These are phyloP conservation scores for Trissolcus brochymenae DNA, from an alignment of 2,888 invertebrate genomes.

Conservation along the genomic window DNA sequence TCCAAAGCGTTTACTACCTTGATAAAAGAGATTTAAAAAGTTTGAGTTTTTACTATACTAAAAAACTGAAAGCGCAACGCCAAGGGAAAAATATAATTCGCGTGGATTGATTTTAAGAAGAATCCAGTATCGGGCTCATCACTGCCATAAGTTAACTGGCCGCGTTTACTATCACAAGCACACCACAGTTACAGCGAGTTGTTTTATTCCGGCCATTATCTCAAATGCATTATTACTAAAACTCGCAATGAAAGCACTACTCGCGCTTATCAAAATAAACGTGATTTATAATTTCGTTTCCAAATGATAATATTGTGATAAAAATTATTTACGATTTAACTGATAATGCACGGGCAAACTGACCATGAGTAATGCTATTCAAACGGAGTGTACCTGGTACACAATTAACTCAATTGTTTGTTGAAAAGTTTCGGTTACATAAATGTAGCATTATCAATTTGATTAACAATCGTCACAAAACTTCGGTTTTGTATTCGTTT, in stretches of 20 bases:
- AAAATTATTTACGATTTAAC: slow-evolving; percentile 56
- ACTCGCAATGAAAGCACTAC: slow-evolving; percentile 50
- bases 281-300: slow-evolving; percentile 56
- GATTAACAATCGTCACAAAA: slow-evolving; percentile 50
- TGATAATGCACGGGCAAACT: slow-evolving; percentile 51
- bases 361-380: slow-evolving; percentile 54
- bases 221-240: slow-evolving; percentile 54
- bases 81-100: background rate
- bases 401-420: slow-evolving; percentile 54
- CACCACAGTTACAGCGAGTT: slow-evolving; percentile 42
- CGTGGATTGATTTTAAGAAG: slow-evolving; percentile 23
- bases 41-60: too few relatives aligned
- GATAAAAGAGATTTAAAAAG: too few relatives aligned
- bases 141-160: slow-evolving; percentile 28
- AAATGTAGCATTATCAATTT: slow-evolving; percentile 45
- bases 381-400: slow-evolving; percentile 36
- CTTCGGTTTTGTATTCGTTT: slow-evolving; percentile 22
- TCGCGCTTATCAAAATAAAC: slow-evolving; percentile 54
- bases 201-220: slow-evolving; percentile 55
- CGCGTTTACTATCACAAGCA: slow-evolving; percentile 42
- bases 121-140: slow-evolving; percentile 26
- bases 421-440: slow-evolving; percentile 36
- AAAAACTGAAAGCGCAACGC: background rate
- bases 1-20: too few relatives aligned
- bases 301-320: slow-evolving; percentile 56